These are phyloP conservation scores for Platyura marginata DNA, from an alignment of 1,140 invertebrate genomes.

Conservation along the genomic window DNA sequence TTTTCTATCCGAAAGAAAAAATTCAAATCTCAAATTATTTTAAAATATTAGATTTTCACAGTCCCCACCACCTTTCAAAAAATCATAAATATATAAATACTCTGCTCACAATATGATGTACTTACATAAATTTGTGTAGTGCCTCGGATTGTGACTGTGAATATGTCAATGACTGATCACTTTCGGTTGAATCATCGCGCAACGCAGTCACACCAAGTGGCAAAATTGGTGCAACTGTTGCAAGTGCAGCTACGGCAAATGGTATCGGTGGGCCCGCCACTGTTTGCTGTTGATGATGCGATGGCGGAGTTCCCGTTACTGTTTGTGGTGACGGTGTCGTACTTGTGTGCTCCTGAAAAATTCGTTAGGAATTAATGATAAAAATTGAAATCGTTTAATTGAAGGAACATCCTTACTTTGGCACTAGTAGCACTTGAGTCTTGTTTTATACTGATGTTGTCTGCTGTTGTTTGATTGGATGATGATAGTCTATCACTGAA, in stretches of 20 bases:
- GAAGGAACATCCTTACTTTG: background rate
- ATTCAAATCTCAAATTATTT: too few relatives aligned
- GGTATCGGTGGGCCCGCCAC: constrained; percentile 21
- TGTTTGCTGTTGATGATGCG: constrained; percentile 14
- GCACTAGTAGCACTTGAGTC: background rate
- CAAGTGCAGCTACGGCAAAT: constrained; percentile 25
- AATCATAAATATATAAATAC: too few relatives aligned
- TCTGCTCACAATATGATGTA: too few relatives aligned
- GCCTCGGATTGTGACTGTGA: constrained; percentile 19
- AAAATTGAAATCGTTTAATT: background rate
- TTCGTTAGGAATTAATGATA: background rate
- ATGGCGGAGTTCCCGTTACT: constrained; percentile 13
- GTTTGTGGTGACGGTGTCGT: constrained; percentile 21
- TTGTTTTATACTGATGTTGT: background rate
- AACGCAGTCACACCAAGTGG: constrained; percentile 23
- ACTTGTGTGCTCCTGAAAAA: constrained; percentile 15
- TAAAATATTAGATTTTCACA: too few relatives aligned
- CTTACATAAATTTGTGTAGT: constrained; percentile 24
- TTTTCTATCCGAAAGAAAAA: too few relatives aligned
- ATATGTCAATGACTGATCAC: constrained; percentile 23
- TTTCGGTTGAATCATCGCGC: constrained; percentile 25
- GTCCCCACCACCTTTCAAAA: too few relatives aligned
- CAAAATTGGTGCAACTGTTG: constrained; percentile 23
- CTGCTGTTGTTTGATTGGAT: background rate
- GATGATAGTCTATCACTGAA: background rate